These are phyloP conservation scores for Elachura formosa DNA, from an alignment of 2,113 vertebrate genomes.

Conservation along the genomic window DNA sequence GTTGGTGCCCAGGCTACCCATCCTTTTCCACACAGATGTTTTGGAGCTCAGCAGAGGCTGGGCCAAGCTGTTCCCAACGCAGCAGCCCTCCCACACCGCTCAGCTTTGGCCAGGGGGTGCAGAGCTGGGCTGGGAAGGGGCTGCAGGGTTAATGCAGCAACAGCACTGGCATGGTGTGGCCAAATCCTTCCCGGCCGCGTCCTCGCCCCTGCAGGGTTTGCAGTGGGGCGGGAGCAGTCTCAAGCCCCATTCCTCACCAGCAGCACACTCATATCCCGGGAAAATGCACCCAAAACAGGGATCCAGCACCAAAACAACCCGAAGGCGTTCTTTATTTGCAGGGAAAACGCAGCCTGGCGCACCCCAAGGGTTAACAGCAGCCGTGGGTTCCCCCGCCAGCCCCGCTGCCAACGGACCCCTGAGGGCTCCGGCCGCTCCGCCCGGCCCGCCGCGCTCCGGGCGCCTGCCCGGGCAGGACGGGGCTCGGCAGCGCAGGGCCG, in stretches of 20 bases:
- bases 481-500: neutral
- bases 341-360: fast-evolving
- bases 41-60: neutral
- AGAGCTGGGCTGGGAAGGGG: neutral
- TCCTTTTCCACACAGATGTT: neutral
- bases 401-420: no score
- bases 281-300: neutral
- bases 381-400: neutral
- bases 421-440: fast-evolving
- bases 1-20: neutral
- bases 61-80: neutral
- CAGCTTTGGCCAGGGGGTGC: neutral
- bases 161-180: neutral
- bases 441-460: neutral
- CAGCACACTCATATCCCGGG: neutral
- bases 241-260: fast-evolving
- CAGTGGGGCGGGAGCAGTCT: fast-evolving
- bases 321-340: neutral
- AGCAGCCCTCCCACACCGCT: neutral
- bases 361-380: neutral
- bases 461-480: neutral
- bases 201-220: neutral
- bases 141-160: neutral
- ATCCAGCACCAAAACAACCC: neutral
- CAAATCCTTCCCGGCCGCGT: neutral